These are phyloP conservation scores for Dinoponera quadriceps DNA, from an alignment of 1,140 invertebrate genomes.

Conservation along the genomic window DNA sequence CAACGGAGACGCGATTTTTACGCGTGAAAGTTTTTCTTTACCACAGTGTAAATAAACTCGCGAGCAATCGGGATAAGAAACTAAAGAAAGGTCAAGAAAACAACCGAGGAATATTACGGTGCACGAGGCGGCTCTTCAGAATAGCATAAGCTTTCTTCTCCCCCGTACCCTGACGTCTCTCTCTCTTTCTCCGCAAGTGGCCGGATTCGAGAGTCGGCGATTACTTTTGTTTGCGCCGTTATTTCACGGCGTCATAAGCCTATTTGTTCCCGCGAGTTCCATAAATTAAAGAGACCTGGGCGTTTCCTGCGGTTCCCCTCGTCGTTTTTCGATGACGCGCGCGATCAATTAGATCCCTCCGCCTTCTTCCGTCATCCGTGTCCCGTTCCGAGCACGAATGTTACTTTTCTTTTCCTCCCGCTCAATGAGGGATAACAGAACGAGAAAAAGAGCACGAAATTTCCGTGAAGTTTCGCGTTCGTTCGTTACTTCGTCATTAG, in stretches of 20 bases:
- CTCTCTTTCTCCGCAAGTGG: no score
- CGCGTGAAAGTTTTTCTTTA: no score
- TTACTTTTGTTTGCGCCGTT: constrained; percentile 29
- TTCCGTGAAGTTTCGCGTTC: not conserved
- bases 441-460: not conserved
- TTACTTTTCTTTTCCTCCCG: not conserved
- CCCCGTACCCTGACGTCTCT: not conserved
- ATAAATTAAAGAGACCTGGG: constrained; percentile 37
- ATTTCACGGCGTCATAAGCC: not conserved
- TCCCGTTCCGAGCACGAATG: constrained; percentile 11
- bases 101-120: no score
- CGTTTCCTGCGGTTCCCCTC: constrained; percentile 13
- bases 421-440: no score
- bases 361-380: constrained; percentile 7
- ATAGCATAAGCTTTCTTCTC: not conserved
- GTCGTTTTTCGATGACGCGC: constrained; percentile 35
- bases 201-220: constrained; percentile 25
- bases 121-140: no score
- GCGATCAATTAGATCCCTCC: constrained; percentile 19
- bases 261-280: constrained; percentile 1
- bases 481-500: constrained; percentile 27
- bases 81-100: no score
- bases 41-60: no score
- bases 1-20: no score
- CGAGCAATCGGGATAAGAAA: no score